A percentile compares a stretch with the other conserved stretches of the same genome.
These are phyloP conservation scores for Automeris io DNA, from an alignment of 2,888 invertebrate species.

Conservation along the genomic window DNA sequence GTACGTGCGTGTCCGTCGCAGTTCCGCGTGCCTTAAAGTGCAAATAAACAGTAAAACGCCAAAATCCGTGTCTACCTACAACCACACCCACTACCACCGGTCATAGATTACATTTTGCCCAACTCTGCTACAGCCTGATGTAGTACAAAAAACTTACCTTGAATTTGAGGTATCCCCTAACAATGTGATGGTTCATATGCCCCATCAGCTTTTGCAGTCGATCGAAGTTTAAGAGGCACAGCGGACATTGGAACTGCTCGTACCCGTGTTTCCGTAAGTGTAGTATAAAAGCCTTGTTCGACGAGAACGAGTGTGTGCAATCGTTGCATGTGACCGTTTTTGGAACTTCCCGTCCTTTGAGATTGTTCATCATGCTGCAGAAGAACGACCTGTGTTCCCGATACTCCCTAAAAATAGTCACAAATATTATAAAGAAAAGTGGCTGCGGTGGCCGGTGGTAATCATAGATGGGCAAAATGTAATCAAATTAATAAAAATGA, in stretches of 20 bases:
- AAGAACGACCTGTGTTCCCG: slow-evolving; percentile 8
- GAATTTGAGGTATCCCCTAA: slow-evolving; percentile 14
- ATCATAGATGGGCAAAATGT: too few relatives aligned
- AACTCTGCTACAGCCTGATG: background rate
- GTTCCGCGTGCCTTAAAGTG: too few relatives aligned
- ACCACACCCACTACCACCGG: too few relatives aligned
- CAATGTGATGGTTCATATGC: slow-evolving; percentile 29
- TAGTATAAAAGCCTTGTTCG: slow-evolving; percentile 17
- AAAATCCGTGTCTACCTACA: too few relatives aligned
- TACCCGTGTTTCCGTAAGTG: slow-evolving; percentile 30
- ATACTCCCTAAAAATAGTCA: slow-evolving; percentile 10
- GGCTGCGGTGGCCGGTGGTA: too few relatives aligned
- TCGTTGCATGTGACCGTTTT: slow-evolving; percentile 19
- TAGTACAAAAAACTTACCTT: slow-evolving; percentile 2
- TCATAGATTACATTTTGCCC: too few relatives aligned
- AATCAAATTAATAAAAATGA: too few relatives aligned
- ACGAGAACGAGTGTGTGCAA: slow-evolving; percentile 14
- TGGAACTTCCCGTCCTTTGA: accelerated
- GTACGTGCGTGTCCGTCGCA: too few relatives aligned
- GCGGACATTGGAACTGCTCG: slow-evolving; percentile 18
- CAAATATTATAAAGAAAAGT: too few relatives aligned
- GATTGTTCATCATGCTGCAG: accelerated
- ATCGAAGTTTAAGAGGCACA: slow-evolving; percentile 13
- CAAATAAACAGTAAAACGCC: too few relatives aligned
- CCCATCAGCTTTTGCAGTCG: accelerated